Evolutionary conservation across 2,113 vertebrate genomes (phyloP), one percentile per base, ranked within the genome.

Genomic region (Lophura nycthemera): DNA sequence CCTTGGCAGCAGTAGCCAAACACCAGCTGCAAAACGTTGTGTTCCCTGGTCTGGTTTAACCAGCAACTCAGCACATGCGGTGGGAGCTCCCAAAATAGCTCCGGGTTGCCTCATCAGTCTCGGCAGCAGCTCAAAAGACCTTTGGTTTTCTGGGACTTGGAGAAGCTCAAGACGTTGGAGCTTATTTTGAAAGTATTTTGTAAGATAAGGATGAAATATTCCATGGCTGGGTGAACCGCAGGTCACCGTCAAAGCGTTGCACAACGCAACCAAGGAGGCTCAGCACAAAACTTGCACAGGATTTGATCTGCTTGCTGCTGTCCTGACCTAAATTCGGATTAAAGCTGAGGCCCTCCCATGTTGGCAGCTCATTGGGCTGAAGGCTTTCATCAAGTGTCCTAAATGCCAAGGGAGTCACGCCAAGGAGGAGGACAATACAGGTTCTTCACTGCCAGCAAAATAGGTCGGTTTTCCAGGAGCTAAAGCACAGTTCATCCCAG

Each of bases 71-170:
- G 94, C 94, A 75, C 22, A 84, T 94, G 93, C 50, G 88, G 93
- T 45, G 65, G n/a, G 70, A 95, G 95, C 45, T 95, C 96, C 86
- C 70, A 76, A 54, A 97, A 96, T 90, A 96, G 80, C 90, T 86
- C 80, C 36, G 8, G 5, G 30, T 91, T 94, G 92, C 92, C 80
- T 95, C 92, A 93, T 59, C 74, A 91, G 85, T 47, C 73, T 88
- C 65, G 4, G 89, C 80, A 92, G 70, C 69, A 82, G 87, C 61
- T 88, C 32, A 8, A 72, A 86, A 92, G 80, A 79, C 48, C 80
- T 90, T 91, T 45, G 90, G 94, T 79, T 88, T 86, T 88, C 86
- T 95, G 94, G 73, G 93, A 93, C 86, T 91, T 18, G n/a, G 86
- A 86, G 83, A 86, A 90, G 40, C 76, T 86, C 61, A 65, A 92